These are phyloP conservation scores for Phoxinus dragarum DNA, from an alignment of 2,797 vertebrate genomes.

Conservation along the genomic window DNA sequence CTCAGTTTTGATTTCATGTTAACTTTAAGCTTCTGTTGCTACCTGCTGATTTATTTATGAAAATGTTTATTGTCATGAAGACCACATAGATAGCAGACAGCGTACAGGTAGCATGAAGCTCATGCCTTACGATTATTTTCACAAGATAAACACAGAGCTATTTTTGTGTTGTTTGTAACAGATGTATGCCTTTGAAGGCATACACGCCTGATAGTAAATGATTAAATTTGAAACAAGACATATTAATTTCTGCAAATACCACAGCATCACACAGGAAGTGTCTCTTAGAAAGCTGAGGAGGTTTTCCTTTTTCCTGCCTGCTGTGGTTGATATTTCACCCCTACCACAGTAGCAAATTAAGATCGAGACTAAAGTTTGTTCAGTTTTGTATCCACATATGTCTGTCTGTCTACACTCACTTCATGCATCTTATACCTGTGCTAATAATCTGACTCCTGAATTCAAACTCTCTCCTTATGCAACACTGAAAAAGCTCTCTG, in stretches of 20 bases:
- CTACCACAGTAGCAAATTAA: not conserved
- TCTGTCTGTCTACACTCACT: not conserved
- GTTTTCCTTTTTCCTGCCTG: conserved; percentile 46
- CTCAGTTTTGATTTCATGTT: not conserved
- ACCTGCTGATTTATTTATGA: not conserved
- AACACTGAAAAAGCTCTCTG: not conserved
- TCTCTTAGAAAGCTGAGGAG: conserved; percentile 56
- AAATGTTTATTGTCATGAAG: not conserved
- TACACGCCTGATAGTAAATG: not conserved
- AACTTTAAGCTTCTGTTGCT: not conserved
- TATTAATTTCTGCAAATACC: conserved; percentile 33
- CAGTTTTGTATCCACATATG: not conserved
- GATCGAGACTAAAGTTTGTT: not conserved
- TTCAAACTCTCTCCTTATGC: not conserved
- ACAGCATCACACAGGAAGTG: conserved; percentile 51
- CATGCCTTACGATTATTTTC: not conserved
- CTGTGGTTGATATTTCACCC: conserved; percentile 38
- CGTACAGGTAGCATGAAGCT: not conserved
- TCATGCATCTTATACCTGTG: not conserved
- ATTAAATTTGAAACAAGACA: not conserved
- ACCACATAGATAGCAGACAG: not conserved
- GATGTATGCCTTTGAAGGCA: not conserved
- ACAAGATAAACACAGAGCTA: conserved; percentile 1
- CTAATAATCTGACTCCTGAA: not conserved
- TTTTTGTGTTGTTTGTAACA: conserved; percentile 5